Conservation (phyloP, 1,140 invertebrate genomes). For the Anastrepha obliqua region DNA sequence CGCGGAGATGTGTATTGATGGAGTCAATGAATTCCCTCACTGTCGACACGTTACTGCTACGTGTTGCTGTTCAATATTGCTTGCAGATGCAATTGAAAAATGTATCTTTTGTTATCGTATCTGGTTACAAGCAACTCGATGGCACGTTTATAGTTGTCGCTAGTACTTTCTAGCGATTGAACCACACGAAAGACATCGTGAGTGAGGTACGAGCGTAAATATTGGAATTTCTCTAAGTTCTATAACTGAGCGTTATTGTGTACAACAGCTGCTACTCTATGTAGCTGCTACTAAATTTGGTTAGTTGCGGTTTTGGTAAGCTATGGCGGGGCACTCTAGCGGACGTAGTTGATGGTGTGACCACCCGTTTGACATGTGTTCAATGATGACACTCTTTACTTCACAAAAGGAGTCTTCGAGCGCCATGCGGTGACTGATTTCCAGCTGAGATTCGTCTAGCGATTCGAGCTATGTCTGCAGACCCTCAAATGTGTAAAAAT, state of each 20-base stretch:
- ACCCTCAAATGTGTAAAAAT: neutral
- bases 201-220: neutral
- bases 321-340: too few relatives aligned
- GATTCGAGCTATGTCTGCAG: conserved; percentile 2
- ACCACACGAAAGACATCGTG: neutral
- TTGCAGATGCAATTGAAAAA: conserved; percentile 47
- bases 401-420: conserved; percentile 1
- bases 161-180: conserved; percentile 10
- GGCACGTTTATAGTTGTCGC: conserved; percentile 4
- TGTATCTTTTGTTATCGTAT: conserved; percentile 26
- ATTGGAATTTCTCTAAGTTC: conserved; percentile 15
- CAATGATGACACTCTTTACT: neutral
- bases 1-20: neutral
- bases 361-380: neutral
- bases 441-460: neutral
- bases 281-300: neutral
- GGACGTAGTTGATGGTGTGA: neutral
- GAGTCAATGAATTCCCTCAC: conserved; percentile 38
- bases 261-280: conserved; percentile 8
- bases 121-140: conserved; percentile 4
- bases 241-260: neutral
- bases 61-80: neutral
- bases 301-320: conserved; percentile 15
- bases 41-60: neutral
- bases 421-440: neutral